Percentiles rank a stretch among this genome's conserved stretches.
Evolutionary conservation across 1,140 invertebrate genomes (phyloP).

Genomic region (Sminthurinus signatus): DNA sequence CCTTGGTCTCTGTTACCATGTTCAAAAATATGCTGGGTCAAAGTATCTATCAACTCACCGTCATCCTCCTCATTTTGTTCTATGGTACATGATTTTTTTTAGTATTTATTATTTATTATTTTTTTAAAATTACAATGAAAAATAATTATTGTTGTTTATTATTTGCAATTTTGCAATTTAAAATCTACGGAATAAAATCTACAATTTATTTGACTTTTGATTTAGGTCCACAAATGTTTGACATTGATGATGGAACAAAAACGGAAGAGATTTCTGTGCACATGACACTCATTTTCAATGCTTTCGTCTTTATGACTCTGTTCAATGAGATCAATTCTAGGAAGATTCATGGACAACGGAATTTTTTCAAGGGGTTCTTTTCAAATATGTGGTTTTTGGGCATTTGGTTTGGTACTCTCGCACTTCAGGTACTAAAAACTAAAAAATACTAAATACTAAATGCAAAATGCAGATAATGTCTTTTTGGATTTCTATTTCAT

Average conservation of each 20-base stretch:
- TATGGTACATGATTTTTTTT: conserved; percentile 47
- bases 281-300: conserved; percentile 65
- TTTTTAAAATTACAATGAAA: too few relatives aligned
- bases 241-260: conserved; percentile 50
- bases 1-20: conserved; percentile 61
- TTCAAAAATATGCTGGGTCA: conserved; percentile 63
- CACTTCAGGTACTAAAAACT: conserved; percentile 56
- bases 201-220: too few relatives aligned
- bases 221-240: conserved; percentile 50
- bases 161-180: too few relatives aligned
- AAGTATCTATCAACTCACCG: conserved; percentile 56
- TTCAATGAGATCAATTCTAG: conserved; percentile 65
- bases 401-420: conserved; percentile 58
- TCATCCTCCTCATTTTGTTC: conserved; percentile 58
- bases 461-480: too few relatives aligned
- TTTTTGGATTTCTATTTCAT: too few relatives aligned
- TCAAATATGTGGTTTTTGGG: conserved; percentile 58
- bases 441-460: too few relatives aligned
- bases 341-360: conserved; percentile 64
- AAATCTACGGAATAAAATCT: too few relatives aligned
- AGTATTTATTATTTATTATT: too few relatives aligned
- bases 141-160: neutral
- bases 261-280: conserved; percentile 54
- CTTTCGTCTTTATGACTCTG: conserved; percentile 66
- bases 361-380: conserved; percentile 57